These are phyloP conservation scores for Phenganax subtilis DNA, from an alignment of 92 coral and sea anemone species.

Conservation along the genomic window DNA sequence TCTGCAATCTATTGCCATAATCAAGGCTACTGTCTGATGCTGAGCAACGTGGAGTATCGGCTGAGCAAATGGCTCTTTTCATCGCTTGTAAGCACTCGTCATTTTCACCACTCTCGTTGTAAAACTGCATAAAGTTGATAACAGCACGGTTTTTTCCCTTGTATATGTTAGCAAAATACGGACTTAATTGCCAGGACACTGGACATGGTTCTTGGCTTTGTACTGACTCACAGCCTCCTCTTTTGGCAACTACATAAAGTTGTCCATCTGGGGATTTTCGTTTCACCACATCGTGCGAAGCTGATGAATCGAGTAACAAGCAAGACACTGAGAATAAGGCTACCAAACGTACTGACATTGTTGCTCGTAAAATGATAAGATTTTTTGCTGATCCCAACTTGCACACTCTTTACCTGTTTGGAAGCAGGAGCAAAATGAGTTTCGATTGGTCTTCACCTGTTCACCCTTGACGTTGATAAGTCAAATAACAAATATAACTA, in stretches of 20 bases:
- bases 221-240: background rate
- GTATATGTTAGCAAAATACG: background rate
- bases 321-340: background rate
- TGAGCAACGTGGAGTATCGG: background rate
- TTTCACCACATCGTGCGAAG: background rate
- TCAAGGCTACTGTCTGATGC: background rate
- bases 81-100: background rate
- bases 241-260: background rate
- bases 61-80: background rate
- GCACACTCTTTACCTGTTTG: too few relatives aligned
- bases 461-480: too few relatives aligned
- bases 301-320: background rate
- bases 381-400: too few relatives aligned
- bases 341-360: background rate
- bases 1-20: background rate
- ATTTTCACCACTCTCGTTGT: background rate
- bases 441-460: too few relatives aligned
- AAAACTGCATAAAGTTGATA: background rate
- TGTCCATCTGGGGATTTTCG: background rate
- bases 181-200: background rate
- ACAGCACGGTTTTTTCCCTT: background rate
- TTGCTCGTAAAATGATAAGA: too few relatives aligned
- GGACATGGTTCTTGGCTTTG: slow-evolving; percentile 3
- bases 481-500: too few relatives aligned
- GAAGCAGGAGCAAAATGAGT: too few relatives aligned